phyloP scores from a whole-genome alignment of 2,888 invertebrate species.

The Diadegma fenestrale region DNA sequence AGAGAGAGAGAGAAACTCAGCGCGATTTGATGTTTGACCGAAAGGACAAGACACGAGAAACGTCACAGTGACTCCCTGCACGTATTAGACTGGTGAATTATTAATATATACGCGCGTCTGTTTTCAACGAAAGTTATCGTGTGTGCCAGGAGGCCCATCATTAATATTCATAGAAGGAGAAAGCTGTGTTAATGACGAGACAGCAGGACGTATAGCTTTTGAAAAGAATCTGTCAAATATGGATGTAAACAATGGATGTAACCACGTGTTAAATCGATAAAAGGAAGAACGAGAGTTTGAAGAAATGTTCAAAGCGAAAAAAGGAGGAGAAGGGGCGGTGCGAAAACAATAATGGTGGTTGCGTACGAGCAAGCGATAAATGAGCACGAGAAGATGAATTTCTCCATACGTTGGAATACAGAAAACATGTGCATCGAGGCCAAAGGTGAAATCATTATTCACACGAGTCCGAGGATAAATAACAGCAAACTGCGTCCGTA shows the following conservation, averaged over 20 bases:
- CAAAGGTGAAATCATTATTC: conserved; percentile 42
- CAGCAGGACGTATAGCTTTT: conserved; percentile 74
- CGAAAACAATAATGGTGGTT: conserved; percentile 40
- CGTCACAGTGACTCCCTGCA: neutral
- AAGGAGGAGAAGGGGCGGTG: neutral
- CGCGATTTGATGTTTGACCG: neutral
- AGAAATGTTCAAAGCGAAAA: neutral
- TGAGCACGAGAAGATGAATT: conserved; percentile 51
- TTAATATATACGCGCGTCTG: conserved; percentile 30
- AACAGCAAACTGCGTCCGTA: neutral
- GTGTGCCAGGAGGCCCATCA: neutral
- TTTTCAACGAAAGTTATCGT: conserved; percentile 14
- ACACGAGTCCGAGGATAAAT: neutral
- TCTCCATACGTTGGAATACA: conserved; percentile 10
- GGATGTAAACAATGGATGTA: neutral
- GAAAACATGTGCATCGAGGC: conserved; percentile 27
- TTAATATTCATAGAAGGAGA: conserved; percentile 28
- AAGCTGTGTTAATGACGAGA: conserved; percentile 15
- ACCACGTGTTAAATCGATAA: neutral
- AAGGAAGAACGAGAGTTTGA: neutral
- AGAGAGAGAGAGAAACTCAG: neutral
- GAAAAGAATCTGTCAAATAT: conserved; percentile 73
- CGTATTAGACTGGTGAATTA: conserved; percentile 33
- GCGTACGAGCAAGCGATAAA: conserved; percentile 25
- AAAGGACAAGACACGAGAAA: conserved; percentile 40